These are phyloP conservation scores for Neolamprologus sp. DNA, from an alignment of 2,113 vertebrate species.

Conservation along the genomic window DNA sequence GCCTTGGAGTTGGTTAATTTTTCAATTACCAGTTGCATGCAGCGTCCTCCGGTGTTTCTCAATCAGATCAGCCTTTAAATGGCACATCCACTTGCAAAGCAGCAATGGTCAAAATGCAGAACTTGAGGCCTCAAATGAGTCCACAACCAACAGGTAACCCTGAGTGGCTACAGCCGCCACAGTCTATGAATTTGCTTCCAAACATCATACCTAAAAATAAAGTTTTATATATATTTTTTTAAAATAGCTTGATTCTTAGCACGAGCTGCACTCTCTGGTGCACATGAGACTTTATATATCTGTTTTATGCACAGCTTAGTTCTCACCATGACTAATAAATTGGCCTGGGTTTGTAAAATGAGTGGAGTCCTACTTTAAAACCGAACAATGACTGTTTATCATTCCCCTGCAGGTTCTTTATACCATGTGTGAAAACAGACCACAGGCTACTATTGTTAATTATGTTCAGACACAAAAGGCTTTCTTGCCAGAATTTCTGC, in stretches of 20 bases:
- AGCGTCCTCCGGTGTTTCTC: background rate
- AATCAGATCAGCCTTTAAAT: background rate
- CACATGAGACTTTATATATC: background rate
- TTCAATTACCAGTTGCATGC: background rate
- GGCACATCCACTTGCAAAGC: background rate
- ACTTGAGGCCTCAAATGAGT: background rate
- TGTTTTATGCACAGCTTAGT: background rate
- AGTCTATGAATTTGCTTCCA: background rate
- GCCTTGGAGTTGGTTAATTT: background rate
- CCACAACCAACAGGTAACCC: background rate
- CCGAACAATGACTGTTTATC: background rate
- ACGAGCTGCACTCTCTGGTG: background rate
- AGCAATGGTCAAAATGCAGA: background rate
- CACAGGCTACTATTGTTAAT: background rate
- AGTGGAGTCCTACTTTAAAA: background rate
- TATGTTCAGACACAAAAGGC: background rate
- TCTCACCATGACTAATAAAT: background rate
- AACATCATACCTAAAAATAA: background rate
- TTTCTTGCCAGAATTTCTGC: background rate
- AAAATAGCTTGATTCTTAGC: background rate
- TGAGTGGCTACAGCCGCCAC: background rate
- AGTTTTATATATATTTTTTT: accelerated
- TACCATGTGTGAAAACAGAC: background rate
- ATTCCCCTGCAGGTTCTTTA: background rate
- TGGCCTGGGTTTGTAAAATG: background rate